Conservation (phyloP, 2,888 invertebrate genomes). For the Aleiodes testaceus region DNA sequence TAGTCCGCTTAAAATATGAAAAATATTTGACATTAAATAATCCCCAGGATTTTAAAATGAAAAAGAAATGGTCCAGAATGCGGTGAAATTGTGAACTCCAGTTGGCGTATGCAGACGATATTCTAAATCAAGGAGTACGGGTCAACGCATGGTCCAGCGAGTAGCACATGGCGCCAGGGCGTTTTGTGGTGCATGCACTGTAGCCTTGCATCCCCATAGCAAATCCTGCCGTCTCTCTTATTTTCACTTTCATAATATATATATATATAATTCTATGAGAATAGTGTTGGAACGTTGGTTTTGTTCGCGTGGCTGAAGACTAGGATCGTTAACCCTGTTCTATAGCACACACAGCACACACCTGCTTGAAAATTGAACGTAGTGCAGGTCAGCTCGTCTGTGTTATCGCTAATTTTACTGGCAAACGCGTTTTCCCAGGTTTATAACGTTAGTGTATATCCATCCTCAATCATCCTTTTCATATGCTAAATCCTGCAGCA, state of each 20-base stretch:
- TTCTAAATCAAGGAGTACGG: slow-evolving; percentile 24
- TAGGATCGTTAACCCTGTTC: slow-evolving; percentile 36
- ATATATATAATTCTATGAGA: not conserved
- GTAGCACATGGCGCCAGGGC: slow-evolving; percentile 25
- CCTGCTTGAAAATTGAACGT: slow-evolving; percentile 42
- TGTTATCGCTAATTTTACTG: slow-evolving; percentile 39
- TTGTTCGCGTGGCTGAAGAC: slow-evolving; percentile 20
- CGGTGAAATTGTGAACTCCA: not conserved
- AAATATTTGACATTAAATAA: no score
- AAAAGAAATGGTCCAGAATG: slow-evolving; percentile 1
- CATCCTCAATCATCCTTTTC: slow-evolving; percentile 24
- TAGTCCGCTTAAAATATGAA: no score
- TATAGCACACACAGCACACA: slow-evolving; percentile 17
- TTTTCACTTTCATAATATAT: not conserved
- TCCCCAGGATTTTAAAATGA: not conserved
- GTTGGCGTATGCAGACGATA: slow-evolving; percentile 15
- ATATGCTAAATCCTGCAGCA: slow-evolving; percentile 1
- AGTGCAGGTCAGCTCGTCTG: slow-evolving; percentile 37
- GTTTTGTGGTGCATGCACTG: slow-evolving; percentile 20
- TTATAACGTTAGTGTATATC: slow-evolving; percentile 12
- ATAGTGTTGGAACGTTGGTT: not conserved
- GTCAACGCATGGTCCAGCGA: slow-evolving; percentile 23
- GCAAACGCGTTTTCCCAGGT: slow-evolving; percentile 18
- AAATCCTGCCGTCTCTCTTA: not conserved
- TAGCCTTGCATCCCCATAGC: not conserved